Evolutionary conservation across 1,140 invertebrate species (phyloP), one percentile per base, ranked within the genome.

Genomic region (Papilio dardanus): DNA sequence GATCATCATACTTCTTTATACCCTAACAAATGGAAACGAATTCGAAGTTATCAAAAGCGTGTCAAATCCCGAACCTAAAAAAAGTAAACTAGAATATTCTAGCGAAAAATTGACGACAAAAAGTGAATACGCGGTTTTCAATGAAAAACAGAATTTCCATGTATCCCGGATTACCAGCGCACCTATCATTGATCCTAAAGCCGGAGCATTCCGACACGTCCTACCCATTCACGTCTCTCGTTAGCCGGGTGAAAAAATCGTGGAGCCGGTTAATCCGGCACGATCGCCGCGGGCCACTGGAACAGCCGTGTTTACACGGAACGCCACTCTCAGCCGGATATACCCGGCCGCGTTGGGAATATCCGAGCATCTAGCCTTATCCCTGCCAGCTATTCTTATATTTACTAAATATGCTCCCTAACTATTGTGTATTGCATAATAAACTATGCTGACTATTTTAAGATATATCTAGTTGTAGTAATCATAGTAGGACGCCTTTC

Each of bases 221-320:
- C 81, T 66, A 30, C 31, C 76, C 65, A 58, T 74, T 74, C 50
- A 62, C 71, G 42, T 54, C 46, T 62, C 50, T 77, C 74, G 74
- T 74, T 74, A 40, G 40, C 28, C 24, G 73, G 74, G 65, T 68
- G 76, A 76, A 80, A 82, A 77, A 71, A 80, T 69, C 33, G 66
- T 40, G 33, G 66, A 68, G 66, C 28, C 46, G 37, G 76, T 79
- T 87, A 86, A 84, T 84, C 83, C 83, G 67, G 33, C 76, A 71
- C 80, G 75, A 83, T 81, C 76, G 84, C 86, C 81, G 79, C 77
- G 78, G 83, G 82, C 75, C 78, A 54, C 75, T 67, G 62, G 76
- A 76, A 78, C 78, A 74, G 65, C 76, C 68, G 65, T 84, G 83
- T 84, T 81, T 82, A 87, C 86, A 87, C 67, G 84, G 75, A 87